A percentile compares a stretch with the other conserved stretches of the same genome.
These are phyloP conservation scores for Caenorhabditis sp. DNA, from an alignment of 2,888 invertebrate genomes.

Conservation along the genomic window DNA sequence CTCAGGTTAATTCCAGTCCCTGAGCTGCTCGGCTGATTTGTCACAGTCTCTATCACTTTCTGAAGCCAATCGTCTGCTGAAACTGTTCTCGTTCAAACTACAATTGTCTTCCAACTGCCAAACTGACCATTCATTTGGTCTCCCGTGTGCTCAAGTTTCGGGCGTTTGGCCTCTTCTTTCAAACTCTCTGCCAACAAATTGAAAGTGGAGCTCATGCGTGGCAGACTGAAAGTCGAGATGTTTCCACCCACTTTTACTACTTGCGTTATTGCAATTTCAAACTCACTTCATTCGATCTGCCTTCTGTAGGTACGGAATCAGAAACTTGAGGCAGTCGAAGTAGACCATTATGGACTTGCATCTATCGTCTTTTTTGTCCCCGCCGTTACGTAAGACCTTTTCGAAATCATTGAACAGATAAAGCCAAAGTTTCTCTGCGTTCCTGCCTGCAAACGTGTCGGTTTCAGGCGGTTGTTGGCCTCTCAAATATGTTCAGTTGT, in stretches of 20 bases:
- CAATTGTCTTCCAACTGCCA: neutral
- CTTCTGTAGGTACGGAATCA: slow-evolving; percentile 28
- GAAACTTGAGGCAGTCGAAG: slow-evolving; percentile 29
- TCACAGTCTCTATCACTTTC: slow-evolving; percentile 37
- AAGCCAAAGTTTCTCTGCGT: slow-evolving; percentile 42
- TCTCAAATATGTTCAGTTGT: slow-evolving; percentile 14
- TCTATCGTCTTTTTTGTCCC: slow-evolving; percentile 1
- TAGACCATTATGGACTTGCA: slow-evolving; percentile 5
- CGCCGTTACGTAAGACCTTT: slow-evolving; percentile 24
- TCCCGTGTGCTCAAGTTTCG: slow-evolving; percentile 9
- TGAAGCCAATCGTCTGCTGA: slow-evolving; percentile 44
- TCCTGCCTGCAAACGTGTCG: slow-evolving; percentile 28
- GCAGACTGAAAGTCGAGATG: slow-evolving; percentile 9
- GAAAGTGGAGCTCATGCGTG: slow-evolving; percentile 1
- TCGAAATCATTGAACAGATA: slow-evolving; percentile 47
- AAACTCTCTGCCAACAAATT: neutral
- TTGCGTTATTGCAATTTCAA: neutral
- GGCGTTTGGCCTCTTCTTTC: slow-evolving; percentile 3
- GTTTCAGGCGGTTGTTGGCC: too few relatives aligned
- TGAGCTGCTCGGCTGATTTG: slow-evolving; percentile 1
- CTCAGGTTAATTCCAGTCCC: neutral
- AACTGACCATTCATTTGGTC: slow-evolving; percentile 1
- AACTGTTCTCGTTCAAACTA: too few relatives aligned
- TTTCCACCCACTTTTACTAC: neutral
- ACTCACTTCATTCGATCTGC: slow-evolving; percentile 21